Percentiles rank a stretch among this genome's conserved stretches.
phyloP scores from a whole-genome alignment of 2,797 vertebrate species.

The Premnoplex brunnescens region DNA sequence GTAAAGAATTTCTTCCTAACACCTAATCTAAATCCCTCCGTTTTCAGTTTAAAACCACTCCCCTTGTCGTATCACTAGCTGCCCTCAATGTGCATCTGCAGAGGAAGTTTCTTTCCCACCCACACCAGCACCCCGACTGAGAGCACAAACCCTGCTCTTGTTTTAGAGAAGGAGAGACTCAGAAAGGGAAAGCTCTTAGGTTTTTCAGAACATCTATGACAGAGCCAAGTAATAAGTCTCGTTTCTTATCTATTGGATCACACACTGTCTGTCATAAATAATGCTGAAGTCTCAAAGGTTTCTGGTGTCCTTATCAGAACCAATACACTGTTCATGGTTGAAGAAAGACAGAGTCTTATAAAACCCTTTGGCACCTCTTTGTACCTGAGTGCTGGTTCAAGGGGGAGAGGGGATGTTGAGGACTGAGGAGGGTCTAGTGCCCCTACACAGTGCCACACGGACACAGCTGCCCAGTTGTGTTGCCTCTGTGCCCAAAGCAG shows the following conservation, averaged over 20 bases:
- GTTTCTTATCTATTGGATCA: background rate
- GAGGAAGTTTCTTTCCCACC: background rate
- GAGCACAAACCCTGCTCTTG: background rate
- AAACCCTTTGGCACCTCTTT: background rate
- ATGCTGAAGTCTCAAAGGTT: background rate
- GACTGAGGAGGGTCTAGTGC: fast-evolving
- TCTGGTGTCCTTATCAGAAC: background rate
- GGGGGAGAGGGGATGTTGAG: background rate
- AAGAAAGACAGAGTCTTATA: conserved; percentile 38
- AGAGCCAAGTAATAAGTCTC: conserved; percentile 4
- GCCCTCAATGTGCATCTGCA: background rate
- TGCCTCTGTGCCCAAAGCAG: background rate
- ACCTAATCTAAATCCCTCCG: background rate
- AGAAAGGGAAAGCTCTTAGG: background rate
- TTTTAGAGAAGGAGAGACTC: background rate
- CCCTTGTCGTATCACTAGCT: background rate
- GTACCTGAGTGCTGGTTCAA: background rate
- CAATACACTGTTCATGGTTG: conserved; percentile 9
- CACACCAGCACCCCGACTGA: background rate
- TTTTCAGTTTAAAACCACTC: background rate
- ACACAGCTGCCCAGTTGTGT: background rate
- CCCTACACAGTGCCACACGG: background rate
- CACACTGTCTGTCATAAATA: background rate
- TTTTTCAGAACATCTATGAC: background rate
- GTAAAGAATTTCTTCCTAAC: background rate